These are phyloP conservation scores for Pampus argenteus DNA, from an alignment of 2,797 vertebrate species.

Conservation along the genomic window DNA sequence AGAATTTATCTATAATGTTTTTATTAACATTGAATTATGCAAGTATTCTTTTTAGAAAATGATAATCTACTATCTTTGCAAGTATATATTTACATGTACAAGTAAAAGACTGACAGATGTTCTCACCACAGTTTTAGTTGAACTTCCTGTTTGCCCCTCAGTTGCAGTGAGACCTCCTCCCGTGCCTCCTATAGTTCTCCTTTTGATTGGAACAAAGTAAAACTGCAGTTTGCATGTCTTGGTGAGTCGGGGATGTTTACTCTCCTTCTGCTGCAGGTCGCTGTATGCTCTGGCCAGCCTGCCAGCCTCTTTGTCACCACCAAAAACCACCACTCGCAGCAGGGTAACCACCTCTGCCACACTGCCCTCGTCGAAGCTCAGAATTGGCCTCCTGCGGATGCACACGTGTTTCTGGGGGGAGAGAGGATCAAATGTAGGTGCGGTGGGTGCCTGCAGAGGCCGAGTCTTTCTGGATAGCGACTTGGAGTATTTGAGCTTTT, in stretches of 20 bases:
- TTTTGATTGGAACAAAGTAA: slow-evolving; percentile 90
- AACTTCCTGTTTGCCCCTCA: slow-evolving; percentile 43
- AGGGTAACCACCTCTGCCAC: slow-evolving; percentile 72
- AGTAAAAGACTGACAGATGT: neutral
- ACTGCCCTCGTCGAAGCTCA: slow-evolving; percentile 87
- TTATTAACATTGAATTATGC: no score
- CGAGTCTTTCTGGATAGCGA: slow-evolving; percentile 80
- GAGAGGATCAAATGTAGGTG: slow-evolving; percentile 14
- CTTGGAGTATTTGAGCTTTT: slow-evolving; percentile 81
- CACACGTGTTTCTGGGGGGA: slow-evolving; percentile 72
- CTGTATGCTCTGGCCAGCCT: slow-evolving; percentile 93
- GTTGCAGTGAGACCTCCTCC: slow-evolving; percentile 29
- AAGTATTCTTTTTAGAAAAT: no score
- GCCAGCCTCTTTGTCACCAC: slow-evolving; percentile 92
- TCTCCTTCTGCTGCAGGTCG: slow-evolving; percentile 90
- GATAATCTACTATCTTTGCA: no score
- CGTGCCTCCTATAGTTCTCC: slow-evolving; percentile 56
- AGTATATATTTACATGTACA: neutral
- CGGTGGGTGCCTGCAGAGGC: slow-evolving; percentile 16
- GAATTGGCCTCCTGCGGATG: slow-evolving; percentile 89
- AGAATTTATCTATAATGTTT: no score
- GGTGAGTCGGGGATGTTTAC: slow-evolving; percentile 87
- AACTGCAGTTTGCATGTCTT: slow-evolving; percentile 92
- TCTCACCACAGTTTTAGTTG: slow-evolving; percentile 67
- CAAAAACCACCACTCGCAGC: slow-evolving; percentile 92